A percentile compares a stretch with the other conserved stretches of the same genome.
Conservation (phyloP, 2,113 vertebrate species). For the Corythornis cristatus region DNA sequence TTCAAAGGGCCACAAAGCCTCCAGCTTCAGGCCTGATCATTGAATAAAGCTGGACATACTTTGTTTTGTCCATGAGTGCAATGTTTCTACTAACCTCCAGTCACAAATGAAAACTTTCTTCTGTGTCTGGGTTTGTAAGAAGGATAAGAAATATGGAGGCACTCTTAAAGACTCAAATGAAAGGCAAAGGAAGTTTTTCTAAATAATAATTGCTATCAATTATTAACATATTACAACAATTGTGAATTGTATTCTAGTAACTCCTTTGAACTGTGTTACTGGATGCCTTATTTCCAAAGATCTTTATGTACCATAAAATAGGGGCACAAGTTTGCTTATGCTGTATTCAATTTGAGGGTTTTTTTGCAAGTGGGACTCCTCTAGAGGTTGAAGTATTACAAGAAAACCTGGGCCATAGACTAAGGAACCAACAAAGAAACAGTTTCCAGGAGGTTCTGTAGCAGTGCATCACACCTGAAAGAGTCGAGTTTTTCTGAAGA, state of each 20-base stretch:
- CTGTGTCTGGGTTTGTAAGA: neutral
- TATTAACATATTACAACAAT: neutral
- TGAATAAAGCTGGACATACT: neutral
- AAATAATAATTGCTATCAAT: neutral
- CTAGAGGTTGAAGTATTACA: neutral
- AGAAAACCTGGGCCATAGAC: neutral
- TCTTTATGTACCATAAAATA: neutral
- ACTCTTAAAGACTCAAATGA: neutral
- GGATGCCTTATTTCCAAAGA: neutral
- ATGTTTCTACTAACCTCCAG: neutral
- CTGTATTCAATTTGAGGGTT: neutral
- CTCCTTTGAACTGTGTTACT: neutral
- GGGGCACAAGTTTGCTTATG: neutral
- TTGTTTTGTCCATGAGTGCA: neutral
- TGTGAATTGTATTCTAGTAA: neutral
- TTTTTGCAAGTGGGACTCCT: neutral
- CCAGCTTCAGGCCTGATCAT: neutral
- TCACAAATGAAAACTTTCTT: neutral
- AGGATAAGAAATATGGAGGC: neutral
- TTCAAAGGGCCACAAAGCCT: too few relatives aligned
- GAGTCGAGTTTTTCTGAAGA: neutral
- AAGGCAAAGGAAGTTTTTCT: neutral
- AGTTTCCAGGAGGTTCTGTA: neutral
- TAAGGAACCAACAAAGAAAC: neutral
- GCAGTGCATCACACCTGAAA: neutral